These are phyloP conservation scores for Pterocles gutturalis DNA, from an alignment of 2,113 vertebrate species.

Conservation along the genomic window DNA sequence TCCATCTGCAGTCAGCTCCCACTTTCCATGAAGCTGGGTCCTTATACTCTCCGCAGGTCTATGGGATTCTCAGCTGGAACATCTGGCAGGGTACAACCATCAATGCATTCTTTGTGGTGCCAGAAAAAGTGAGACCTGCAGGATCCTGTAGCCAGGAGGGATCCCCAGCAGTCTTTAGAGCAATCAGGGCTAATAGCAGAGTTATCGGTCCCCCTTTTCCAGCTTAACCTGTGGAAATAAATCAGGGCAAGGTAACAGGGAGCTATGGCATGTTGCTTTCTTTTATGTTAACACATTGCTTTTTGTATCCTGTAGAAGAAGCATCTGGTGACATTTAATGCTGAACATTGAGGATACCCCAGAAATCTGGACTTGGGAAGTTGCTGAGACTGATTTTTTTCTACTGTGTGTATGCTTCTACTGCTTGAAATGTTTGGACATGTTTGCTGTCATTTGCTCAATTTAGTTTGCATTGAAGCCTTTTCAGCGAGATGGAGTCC, in stretches of 20 bases:
- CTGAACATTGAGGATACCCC: neutral
- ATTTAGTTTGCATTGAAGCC: neutral
- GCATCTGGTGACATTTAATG: neutral
- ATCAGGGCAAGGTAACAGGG: neutral
- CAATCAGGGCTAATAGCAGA: neutral
- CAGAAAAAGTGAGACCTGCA: neutral
- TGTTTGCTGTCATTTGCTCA: neutral
- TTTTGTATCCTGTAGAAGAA: constrained; percentile 8
- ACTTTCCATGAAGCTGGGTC: neutral
- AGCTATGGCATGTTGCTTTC: neutral
- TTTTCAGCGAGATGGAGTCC: neutral
- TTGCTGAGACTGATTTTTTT: neutral
- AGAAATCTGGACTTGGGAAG: neutral
- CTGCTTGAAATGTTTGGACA: neutral
- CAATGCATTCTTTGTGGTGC: neutral
- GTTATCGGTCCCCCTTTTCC: neutral
- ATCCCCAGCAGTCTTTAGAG: neutral
- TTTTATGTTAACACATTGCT: neutral
- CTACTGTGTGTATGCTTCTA: neutral
- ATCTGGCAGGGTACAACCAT: neutral
- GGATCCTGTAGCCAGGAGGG: neutral
- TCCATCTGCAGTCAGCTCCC: neutral
- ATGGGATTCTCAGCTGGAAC: neutral
- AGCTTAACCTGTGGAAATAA: neutral
- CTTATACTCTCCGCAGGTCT: neutral